phyloP scores from a whole-genome alignment of 2,888 invertebrate species.

The Volucella zonaria region DNA sequence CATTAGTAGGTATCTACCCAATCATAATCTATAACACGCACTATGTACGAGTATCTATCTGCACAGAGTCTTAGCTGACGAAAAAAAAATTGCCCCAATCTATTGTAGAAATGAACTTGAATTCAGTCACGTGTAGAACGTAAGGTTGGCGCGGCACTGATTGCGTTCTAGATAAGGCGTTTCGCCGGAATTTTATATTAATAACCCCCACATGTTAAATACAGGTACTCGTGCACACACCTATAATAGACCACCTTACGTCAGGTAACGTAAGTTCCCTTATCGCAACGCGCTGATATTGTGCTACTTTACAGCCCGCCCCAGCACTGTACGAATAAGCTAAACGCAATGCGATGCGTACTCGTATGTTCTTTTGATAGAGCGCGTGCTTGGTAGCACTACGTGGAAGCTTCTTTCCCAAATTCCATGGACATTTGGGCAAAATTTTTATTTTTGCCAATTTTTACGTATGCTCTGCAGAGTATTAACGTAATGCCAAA shows the following conservation, averaged over 20 bases:
- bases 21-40: constrained; percentile 44
- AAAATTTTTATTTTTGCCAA: constrained; percentile 1
- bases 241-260: too few species aligned
- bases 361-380: too few species aligned
- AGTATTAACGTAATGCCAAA: constrained; percentile 1
- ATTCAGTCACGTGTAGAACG: constrained; percentile 55
- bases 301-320: too few species aligned
- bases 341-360: too few species aligned
- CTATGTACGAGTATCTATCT: constrained; percentile 12
- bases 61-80: neutral
- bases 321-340: too few species aligned
- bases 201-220: too few species aligned
- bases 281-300: too few species aligned
- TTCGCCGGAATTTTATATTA: constrained; percentile 18
- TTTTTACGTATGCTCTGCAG: neutral
- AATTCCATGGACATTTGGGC: constrained; percentile 2
- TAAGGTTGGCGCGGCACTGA: constrained; percentile 42
- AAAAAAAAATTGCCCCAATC: neutral
- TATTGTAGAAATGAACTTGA: constrained; percentile 47
- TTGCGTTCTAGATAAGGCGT: constrained; percentile 25
- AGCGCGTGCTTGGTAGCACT: too few species aligned
- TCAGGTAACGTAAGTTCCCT: too few species aligned
- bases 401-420: neutral
- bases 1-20: constrained; percentile 32
- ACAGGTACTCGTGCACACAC: too few species aligned